Evolutionary conservation across 2,797 vertebrate species (phyloP).

Genomic region (Xenentodon cancila): DNA sequence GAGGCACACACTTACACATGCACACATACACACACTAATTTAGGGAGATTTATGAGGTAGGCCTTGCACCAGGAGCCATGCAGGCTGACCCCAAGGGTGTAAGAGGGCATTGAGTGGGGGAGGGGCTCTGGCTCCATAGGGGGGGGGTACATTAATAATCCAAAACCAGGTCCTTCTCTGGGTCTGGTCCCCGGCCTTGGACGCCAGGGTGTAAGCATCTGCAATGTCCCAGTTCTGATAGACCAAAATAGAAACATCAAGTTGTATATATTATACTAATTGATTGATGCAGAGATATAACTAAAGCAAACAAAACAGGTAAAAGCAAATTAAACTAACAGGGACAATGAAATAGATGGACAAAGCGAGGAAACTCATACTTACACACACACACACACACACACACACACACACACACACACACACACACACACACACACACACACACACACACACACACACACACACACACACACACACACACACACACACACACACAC

Average conservation of each 20-base stretch:
- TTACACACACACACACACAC: conserved; percentile 27
- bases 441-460: conserved; percentile 30
- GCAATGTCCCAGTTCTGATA: conserved; percentile 63
- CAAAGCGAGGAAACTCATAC: conserved; percentile 17
- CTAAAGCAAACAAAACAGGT: conserved; percentile 14
- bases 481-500: conserved; percentile 27
- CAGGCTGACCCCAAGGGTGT: conserved; percentile 89
- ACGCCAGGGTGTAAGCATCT: conserved; percentile 56
- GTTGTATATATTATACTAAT: conserved; percentile 5
- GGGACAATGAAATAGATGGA: conserved; percentile 19
- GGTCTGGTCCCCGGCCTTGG: conserved; percentile 69
- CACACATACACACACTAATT: conserved; percentile 81
- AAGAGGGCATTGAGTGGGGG: conserved; percentile 63
- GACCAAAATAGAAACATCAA: conserved; percentile 45
- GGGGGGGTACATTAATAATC: conserved; percentile 93
- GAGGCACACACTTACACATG: conserved; percentile 36
- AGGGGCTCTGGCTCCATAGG: conserved; percentile 81
- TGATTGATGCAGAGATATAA: conserved; percentile 8
- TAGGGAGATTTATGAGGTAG: conserved; percentile 96
- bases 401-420: conserved; percentile 28
- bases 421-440: conserved; percentile 27
- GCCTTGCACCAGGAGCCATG: conserved; percentile 90
- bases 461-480: conserved; percentile 25
- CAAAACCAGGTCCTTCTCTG: conserved; percentile 78
- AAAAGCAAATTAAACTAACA: conserved; percentile 19